phyloP scores from a whole-genome alignment of 92 coral and sea anemone genomes.

The Bergia sp. region DNA sequence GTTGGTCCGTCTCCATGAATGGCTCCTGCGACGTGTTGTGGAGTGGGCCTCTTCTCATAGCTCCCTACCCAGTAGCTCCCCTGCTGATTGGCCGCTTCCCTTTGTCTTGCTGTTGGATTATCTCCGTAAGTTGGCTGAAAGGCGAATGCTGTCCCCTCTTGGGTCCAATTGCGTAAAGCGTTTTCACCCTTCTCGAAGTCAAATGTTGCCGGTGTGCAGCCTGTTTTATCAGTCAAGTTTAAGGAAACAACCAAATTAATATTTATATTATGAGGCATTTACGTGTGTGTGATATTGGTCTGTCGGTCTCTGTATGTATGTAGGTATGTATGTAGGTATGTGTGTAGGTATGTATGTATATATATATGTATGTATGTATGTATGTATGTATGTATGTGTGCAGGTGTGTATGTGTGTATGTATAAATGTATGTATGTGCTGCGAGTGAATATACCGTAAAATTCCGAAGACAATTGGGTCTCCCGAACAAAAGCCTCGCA shows the following conservation, averaged over 20 bases:
- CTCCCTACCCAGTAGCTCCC: constrained; percentile 20
- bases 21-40: background rate
- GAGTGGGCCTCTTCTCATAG: background rate
- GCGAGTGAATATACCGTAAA: too few relatives aligned
- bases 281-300: too few relatives aligned
- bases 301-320: too few relatives aligned
- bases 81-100: background rate
- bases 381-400: too few relatives aligned
- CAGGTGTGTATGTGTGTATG: too few relatives aligned
- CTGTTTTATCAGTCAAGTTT: background rate
- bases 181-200: constrained; percentile 24
- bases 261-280: too few relatives aligned
- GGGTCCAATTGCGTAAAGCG: background rate
- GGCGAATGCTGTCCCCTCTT: constrained; percentile 12
- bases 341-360: too few relatives aligned
- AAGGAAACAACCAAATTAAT: background rate
- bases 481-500: too few relatives aligned
- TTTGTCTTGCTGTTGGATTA: background rate
- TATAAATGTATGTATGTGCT: too few relatives aligned
- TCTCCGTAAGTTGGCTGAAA: constrained; percentile 14
- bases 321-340: too few relatives aligned
- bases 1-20: constrained; percentile 6
- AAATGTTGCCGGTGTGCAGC: background rate
- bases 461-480: too few relatives aligned
- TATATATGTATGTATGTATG: too few relatives aligned